Percentiles rank a stretch among this genome's conserved stretches.
These are phyloP conservation scores for Xerus inauris DNA, from an alignment of 2,113 vertebrate species.

Conservation along the genomic window DNA sequence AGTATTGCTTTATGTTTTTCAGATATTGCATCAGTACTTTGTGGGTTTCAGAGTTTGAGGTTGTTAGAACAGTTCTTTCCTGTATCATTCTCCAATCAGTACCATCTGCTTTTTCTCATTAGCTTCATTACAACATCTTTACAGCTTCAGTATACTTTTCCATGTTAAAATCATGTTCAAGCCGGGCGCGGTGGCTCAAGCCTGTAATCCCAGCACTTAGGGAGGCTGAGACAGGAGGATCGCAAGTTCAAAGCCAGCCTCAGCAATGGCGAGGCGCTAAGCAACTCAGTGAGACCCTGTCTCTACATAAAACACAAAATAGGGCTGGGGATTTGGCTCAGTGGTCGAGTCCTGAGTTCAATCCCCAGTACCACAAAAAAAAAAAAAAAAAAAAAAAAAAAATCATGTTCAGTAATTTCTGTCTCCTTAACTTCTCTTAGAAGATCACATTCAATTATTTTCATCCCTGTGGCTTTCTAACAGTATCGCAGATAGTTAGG, in stretches of 20 bases:
- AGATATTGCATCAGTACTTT: not conserved
- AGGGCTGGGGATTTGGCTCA: too few relatives aligned
- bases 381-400: too few relatives aligned
- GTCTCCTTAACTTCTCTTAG: not conserved
- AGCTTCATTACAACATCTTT: slow-evolving; percentile 1
- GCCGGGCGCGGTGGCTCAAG: too few relatives aligned
- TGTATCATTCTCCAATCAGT: not conserved
- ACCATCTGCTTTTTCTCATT: not conserved
- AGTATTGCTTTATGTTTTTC: not conserved
- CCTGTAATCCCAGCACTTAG: too few relatives aligned
- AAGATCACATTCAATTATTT: not conserved
- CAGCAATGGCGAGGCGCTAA: too few relatives aligned
- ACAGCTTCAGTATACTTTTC: not conserved
- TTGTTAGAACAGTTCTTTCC: not conserved
- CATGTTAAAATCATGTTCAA: not conserved
- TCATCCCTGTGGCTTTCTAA: not conserved
- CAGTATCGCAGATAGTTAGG: not conserved
- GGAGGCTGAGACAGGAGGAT: too few relatives aligned
- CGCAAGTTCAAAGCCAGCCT: too few relatives aligned
- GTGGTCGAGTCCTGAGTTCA: too few relatives aligned
- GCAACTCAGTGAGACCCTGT: too few relatives aligned
- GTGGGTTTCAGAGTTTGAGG: slow-evolving; percentile 16
- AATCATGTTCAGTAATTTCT: too few relatives aligned
- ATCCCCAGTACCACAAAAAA: too few relatives aligned
- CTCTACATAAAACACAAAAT: too few relatives aligned